Base-by-base conservation (phyloP, 2,888 invertebrate genomes). In the Leptinotarsa peninsularis region DNA sequence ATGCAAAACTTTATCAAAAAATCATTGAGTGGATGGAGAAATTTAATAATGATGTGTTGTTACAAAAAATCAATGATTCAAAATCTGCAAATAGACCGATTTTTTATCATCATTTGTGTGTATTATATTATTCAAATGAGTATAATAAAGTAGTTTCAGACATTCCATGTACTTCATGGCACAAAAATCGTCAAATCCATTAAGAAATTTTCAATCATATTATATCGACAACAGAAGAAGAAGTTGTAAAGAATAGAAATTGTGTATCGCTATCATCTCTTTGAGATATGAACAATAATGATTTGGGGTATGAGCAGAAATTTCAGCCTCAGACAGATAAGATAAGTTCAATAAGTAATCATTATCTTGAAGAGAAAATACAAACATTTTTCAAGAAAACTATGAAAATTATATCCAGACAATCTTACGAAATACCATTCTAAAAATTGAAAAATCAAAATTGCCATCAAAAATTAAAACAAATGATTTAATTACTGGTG, bases 101-200 rank as follows among this genome's bases (percentile, higher is more conserved):
- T 27, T 68, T 27, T 23, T 4, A 54, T 54, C 27, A 68, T 68
- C 68, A 68, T 54, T 14, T 68, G 5, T 33, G 27, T 68, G 68
- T 5, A 18, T 54, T 54, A n/a, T 13, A 72, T 68, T 74, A 72
- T 74, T 68, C 72, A 74, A 66, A 69, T 74, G 69, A 69, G 27
- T 72, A 76, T 23, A 76, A 74, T 72, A 74, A 76, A 76, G 14
- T 50, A 72, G 72, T 76, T 74, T 67, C 71, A 21, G 74, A 71
- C 33, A 21, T 58, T 58, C 73, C 68, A 67, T 23, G 58, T 70
- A 73, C 73, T 67, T 58, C 76, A n/a, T 76, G 74, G 63, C 76
- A 76, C 68, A 74, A 71, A 63, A 76, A 74, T 74, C 52, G 71
- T 58, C 43, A 76, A 33, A 76, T 76, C 21, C 73, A 76, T 33